phyloP scores from a whole-genome alignment of 2,888 invertebrate genomes.

The Mechanitis messenoides region DNA sequence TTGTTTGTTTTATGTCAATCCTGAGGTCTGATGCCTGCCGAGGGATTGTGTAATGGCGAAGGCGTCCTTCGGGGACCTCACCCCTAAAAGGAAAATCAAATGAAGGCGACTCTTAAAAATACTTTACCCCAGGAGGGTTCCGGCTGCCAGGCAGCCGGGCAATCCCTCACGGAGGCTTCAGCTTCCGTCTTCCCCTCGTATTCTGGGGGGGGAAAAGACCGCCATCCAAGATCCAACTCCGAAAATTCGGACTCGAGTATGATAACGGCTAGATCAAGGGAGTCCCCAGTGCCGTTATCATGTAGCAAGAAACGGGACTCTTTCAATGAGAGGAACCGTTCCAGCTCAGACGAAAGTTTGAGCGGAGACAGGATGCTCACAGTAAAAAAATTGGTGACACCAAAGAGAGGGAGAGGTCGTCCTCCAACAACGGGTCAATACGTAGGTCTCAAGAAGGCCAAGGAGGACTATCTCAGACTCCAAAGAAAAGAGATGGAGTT shows the following conservation, averaged over 20 bases:
- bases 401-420: background rate
- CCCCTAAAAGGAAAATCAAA: slow-evolving; percentile 7
- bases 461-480: background rate
- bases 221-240: background rate
- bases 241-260: background rate
- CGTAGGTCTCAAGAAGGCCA: background rate
- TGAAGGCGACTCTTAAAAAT: slow-evolving; percentile 7
- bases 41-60: too few species aligned
- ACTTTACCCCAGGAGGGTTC: slow-evolving; percentile 12
- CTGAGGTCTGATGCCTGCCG: too few species aligned
- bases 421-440: background rate
- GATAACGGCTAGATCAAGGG: background rate
- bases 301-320: too few species aligned
- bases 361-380: too few species aligned
- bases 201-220: slow-evolving; percentile 8
- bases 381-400: too few species aligned
- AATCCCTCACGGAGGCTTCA: slow-evolving; percentile 11
- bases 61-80: slow-evolving; percentile 3
- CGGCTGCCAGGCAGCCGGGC: slow-evolving; percentile 7
- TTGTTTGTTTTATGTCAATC: too few species aligned
- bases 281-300: background rate
- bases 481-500: background rate
- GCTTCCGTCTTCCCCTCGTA: slow-evolving; percentile 10
- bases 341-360: too few species aligned
- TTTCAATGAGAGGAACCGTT: too few species aligned